Conservation (phyloP, 2,797 vertebrate species). For the Tragelaphus oryx region DNA sequence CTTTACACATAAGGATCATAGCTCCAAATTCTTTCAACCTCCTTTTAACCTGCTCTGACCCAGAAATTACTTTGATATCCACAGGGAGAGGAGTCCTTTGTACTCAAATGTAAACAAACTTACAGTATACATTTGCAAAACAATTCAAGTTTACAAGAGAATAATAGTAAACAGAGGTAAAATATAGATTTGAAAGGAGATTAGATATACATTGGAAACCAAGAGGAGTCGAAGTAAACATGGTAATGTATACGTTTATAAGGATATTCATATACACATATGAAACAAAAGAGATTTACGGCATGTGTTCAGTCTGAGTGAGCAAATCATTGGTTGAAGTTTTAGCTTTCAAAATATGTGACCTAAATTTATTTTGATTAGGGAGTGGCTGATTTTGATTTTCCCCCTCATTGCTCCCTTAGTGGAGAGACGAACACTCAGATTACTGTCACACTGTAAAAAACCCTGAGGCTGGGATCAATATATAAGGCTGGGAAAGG, state of each 20-base stretch:
- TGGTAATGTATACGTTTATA: background rate
- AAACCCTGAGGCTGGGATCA: background rate
- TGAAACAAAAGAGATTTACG: background rate
- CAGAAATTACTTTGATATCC: background rate
- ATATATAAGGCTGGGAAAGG: background rate
- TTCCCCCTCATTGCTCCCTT: background rate
- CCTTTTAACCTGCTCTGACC: background rate
- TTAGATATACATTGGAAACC: background rate
- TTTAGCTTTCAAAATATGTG: background rate
- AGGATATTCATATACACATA: background rate
- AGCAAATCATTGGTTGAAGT: background rate
- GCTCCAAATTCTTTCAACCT: background rate
- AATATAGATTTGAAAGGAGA: background rate
- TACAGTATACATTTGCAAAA: constrained; percentile 30
- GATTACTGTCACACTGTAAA: background rate
- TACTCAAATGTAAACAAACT: background rate
- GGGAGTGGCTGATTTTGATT: background rate
- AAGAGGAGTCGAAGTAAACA: background rate
- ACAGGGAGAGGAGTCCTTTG: background rate
- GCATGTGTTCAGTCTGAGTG: background rate
- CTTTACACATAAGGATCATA: background rate
- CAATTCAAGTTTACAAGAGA: constrained; percentile 25
- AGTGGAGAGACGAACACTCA: background rate
- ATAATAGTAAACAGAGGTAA: constrained; percentile 36
- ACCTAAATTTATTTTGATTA: background rate